phyloP scores from a whole-genome alignment of 2,888 invertebrate species.

The Agonopterix arenella region DNA sequence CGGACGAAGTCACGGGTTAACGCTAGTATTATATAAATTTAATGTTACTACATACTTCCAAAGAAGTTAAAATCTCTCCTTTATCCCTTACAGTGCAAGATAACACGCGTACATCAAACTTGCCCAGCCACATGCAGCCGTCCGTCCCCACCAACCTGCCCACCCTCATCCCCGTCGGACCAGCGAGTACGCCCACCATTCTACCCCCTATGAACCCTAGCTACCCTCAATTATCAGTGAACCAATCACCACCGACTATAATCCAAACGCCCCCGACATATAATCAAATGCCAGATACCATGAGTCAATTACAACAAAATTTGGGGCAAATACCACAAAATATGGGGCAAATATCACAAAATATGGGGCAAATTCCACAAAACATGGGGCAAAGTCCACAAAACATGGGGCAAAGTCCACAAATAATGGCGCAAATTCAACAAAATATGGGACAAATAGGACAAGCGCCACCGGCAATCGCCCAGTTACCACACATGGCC shows the following conservation, averaged over 20 bases:
- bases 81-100: constrained; percentile 41
- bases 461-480: background rate
- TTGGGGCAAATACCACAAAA: background rate
- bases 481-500: background rate
- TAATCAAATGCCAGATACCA: background rate
- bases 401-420: background rate
- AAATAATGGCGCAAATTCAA: background rate
- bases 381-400: constrained; percentile 2
- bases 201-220: constrained; percentile 19
- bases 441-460: background rate
- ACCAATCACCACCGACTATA: constrained; percentile 23
- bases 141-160: constrained; percentile 39
- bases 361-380: background rate
- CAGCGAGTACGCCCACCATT: constrained; percentile 34
- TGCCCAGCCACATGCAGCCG: constrained; percentile 44
- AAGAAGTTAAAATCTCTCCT: background rate
- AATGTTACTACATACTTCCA: too few species aligned
- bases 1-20: too few species aligned
- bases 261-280: constrained; percentile 22
- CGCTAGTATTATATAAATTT: too few species aligned
- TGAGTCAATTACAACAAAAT: background rate
- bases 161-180: constrained; percentile 42
- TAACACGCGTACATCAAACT: constrained; percentile 34
- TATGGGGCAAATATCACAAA: background rate
- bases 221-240: background rate